These are phyloP conservation scores for Scaptomyza flava DNA, from an alignment of 2,888 invertebrate species.

Conservation along the genomic window DNA sequence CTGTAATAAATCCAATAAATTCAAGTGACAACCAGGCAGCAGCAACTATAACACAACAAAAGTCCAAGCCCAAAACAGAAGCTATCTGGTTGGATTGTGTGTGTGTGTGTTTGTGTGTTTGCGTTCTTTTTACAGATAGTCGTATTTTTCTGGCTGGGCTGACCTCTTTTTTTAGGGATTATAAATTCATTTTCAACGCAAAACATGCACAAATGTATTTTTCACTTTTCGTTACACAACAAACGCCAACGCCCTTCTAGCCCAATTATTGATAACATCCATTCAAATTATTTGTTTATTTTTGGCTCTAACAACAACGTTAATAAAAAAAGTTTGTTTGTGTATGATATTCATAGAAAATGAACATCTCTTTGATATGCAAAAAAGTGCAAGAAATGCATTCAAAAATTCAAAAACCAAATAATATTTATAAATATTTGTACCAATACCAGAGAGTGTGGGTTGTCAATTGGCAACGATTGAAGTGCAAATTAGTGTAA, in stretches of 20 bases:
- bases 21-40: constrained; percentile 42
- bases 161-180: constrained; percentile 56
- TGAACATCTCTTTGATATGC: too few species aligned
- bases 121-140: constrained; percentile 31
- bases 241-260: not conserved
- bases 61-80: constrained; percentile 14
- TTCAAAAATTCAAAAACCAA: too few species aligned
- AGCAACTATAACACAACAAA: constrained; percentile 6
- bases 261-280: constrained; percentile 33
- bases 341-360: too few species aligned
- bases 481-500: too few species aligned
- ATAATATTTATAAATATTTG: too few species aligned
- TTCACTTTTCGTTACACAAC: constrained; percentile 3
- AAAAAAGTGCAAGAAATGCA: too few species aligned
- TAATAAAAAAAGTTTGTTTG: not conserved
- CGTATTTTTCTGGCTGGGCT: constrained; percentile 44
- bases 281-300: constrained; percentile 45
- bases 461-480: too few species aligned
- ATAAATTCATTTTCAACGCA: constrained; percentile 65
- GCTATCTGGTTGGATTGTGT: constrained; percentile 9
- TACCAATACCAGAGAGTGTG: too few species aligned
- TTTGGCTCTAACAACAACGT: constrained; percentile 6
- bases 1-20: constrained; percentile 50
- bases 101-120: not conserved
- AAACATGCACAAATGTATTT: constrained; percentile 42